Conservation (phyloP, 2,797 vertebrate genomes). For the Thunnus albacares region DNA sequence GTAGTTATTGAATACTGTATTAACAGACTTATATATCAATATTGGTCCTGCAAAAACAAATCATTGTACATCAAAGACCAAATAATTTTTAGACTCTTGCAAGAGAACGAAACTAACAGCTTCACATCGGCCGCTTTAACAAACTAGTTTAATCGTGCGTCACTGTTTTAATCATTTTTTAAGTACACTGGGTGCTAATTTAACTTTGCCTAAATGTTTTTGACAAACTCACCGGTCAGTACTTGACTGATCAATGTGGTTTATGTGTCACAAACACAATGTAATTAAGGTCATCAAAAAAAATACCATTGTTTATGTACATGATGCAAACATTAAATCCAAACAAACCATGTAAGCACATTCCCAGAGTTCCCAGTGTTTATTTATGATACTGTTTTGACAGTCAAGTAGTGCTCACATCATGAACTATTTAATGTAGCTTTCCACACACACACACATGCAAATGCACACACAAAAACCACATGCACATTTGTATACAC, state of each 20-base stretch:
- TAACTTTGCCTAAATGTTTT: too few species aligned
- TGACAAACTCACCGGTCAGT: too few species aligned
- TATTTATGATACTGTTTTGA: constrained; percentile 1
- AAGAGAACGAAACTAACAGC: neutral
- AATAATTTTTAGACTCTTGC: neutral
- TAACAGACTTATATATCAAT: neutral
- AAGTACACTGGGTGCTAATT: neutral
- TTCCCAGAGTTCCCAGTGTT: neutral
- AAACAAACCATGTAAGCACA: neutral
- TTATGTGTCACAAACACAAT: neutral
- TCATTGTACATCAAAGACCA: neutral
- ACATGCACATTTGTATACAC: neutral
- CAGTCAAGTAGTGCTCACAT: constrained; percentile 1
- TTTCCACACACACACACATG: neutral
- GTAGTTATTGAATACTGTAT: neutral
- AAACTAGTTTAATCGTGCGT: neutral
- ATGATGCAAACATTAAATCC: neutral
- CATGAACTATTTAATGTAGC: neutral
- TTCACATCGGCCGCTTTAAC: neutral
- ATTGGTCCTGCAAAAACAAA: neutral
- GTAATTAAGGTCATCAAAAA: neutral
- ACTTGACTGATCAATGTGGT: too few species aligned
- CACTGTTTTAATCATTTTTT: neutral
- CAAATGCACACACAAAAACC: neutral
- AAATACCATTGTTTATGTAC: too few species aligned